Evolutionary conservation across 2,797 vertebrate genomes (phyloP).

Genomic region (Clarias laeviceps): DNA sequence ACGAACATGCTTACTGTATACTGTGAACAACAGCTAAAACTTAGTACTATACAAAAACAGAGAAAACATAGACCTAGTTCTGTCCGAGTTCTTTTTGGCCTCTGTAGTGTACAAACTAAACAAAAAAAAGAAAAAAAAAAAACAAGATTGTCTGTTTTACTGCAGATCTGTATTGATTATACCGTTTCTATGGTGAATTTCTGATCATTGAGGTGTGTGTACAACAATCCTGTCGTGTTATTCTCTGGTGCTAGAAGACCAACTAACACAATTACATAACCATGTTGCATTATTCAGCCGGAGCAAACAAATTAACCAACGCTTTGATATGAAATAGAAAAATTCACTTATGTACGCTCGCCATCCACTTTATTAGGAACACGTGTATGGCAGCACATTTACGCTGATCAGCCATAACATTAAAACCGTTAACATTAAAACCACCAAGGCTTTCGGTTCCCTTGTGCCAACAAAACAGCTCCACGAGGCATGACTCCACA

Average conservation of each 20-base stretch:
- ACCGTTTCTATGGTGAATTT: constrained; percentile 79
- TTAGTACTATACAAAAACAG: constrained; percentile 66
- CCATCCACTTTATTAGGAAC: neutral
- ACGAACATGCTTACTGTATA: constrained; percentile 66
- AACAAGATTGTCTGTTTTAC: constrained; percentile 70
- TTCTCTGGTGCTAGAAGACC: constrained; percentile 42
- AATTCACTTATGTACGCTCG: neutral
- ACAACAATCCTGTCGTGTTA: constrained; percentile 67
- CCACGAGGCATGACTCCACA: too few relatives aligned
- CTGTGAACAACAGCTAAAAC: constrained; percentile 76
- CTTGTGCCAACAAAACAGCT: too few relatives aligned
- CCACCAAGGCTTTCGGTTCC: too few relatives aligned
- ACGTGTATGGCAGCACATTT: neutral
- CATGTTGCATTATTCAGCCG: constrained; percentile 40
- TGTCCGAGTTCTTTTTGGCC: constrained; percentile 62
- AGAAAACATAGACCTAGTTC: constrained; percentile 64
- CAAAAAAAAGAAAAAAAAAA: constrained; percentile 63
- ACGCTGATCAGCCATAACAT: too few relatives aligned
- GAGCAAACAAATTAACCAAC: constrained; percentile 48
- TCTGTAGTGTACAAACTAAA: constrained; percentile 68
- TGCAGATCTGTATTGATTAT: constrained; percentile 76
- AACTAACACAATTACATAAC: constrained; percentile 33
- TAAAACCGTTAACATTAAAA: too few relatives aligned
- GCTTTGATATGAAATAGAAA: constrained; percentile 19
- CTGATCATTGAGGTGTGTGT: constrained; percentile 70